Evolutionary conservation across 2,113 vertebrate species (phyloP), one percentile per base, ranked within the genome.

Genomic region (Muntiacus muntjak): DNA sequence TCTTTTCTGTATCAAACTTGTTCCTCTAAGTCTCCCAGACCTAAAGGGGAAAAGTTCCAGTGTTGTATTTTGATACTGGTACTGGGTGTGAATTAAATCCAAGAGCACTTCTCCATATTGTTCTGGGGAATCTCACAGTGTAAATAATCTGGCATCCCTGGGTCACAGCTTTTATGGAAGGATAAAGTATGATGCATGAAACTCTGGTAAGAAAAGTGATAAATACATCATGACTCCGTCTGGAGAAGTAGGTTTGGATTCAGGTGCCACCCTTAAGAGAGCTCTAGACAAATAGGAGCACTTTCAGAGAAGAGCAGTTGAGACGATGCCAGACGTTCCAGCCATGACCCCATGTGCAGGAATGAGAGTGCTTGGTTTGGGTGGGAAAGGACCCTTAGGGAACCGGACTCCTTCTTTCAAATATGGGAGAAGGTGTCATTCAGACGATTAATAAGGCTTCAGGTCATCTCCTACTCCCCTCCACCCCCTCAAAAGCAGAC

Each of bases 11-110:
- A 58, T 43, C 23, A 79, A 10, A 54, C n/a, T 84, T 87, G 28
- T 78, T 54, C 85, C 58, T 93, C 26, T 64, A 30, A 89, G 86
- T 93, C 67, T 96, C 55, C 79, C 95, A 96, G 57, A 95, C 45
- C 57, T 88, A 84, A 93, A 47, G 26, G 60, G 55, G 89, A 96
- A 60, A 55, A 90, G 50, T 21, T 21, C 81, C 83, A n/a, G 23
- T 85, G 30, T 85, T 91, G n/a, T 94, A 21, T 79, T 95, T 62
- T 93, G 57, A 17, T 95, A 17, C 55, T 47, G 26, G 15, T 76
- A 36, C 6, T 96, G 50, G 79, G 58, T 83, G 26, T 83, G 47
- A 55, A 86, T 91, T 76, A 95, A 96, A 85, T 83, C 19, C 40
- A 87, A 81, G 88, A 58, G 47, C n/a, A 26, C 5, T 13, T 16